Evolutionary conservation across 2,888 invertebrate species (phyloP), one percentile per base, ranked within the genome.

Genomic region (Gastracanthus pulcherrimus): DNA sequence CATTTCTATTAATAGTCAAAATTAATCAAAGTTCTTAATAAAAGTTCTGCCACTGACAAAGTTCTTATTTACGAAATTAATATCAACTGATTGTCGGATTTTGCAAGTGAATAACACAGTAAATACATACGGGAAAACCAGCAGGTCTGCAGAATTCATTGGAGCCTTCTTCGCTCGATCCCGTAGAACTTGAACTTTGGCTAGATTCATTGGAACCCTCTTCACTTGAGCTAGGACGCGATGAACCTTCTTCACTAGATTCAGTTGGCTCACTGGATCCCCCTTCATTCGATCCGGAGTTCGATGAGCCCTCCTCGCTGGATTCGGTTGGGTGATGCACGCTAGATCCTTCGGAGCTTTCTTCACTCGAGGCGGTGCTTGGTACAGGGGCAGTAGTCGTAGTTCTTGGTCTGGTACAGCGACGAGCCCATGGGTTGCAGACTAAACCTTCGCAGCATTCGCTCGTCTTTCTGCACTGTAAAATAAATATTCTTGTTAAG

Each of bases 401-500:
- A 11, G 58, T 74, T 41, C 19, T 71, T 1, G 58, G 41, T 69
- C 72, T 80, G 5, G 82, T 84, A n/a, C 84, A 84, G 23, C 82
- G 75, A 26, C 29, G 19, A n/a, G 81, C 82, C 77, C 82, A 82
- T n/a, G 77, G 79, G 36, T 82, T 80, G 29, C 84, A 84, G n/a
- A 81, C 64, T 3, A 70, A 81, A 34, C 58, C 41, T 23, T 67
- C 19, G 26, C 84, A 84, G 58, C 84, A 84, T 26, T 81, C 70
- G 7, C 64, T 26, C 0, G 3, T 66, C 55, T 26, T 48, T 67
- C 29, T 5, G 48, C 41, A 67, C 84, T 72, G 11, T 11, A 45
- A 13, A 48, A 69, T 5, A 58, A 1, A 36, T n/a, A 13, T 6
- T 13, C 4, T 51, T n/a, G 34, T 48, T 29, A 5, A 36, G 5